Evolutionary conservation across 92 coral and sea anemone species (phyloP), one percentile per base, ranked within the genome.

Genomic region (Virgularia gustaviana): DNA sequence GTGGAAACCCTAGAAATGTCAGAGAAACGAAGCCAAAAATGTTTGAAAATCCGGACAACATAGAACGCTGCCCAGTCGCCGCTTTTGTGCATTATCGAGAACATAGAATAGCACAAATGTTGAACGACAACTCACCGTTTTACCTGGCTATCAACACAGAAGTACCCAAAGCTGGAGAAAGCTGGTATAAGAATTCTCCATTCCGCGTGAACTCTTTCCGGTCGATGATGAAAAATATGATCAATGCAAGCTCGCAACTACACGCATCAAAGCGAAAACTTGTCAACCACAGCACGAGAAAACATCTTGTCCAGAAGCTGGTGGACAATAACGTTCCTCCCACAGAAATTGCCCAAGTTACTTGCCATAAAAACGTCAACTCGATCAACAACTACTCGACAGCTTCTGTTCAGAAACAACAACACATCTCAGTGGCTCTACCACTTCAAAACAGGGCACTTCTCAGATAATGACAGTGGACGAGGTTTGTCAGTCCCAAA

Each of bases 211-310:
- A 85, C 45, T 77, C 90, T 11, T 70, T 77, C 44, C 28, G 81
- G 51, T 49, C 62, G 33, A 76, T 81, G 78, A 27, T 77, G 51
- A 63, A 81, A 54, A 81, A 81, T 42, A 81, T 81, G 81, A 22
- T 59, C 42, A 39, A 15, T 39, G 41, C 18, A 44, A 54, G 30
- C 28, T 75, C 85, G 11, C 52, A 65, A 16, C 39, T 75, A 13
- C 58, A 80, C 19, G 45, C 8, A 39, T 44, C 85, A 51, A 80
- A 85, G 57, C 55, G 72, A 44, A 82, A 80, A 56, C 57, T 81
- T 2, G 80, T 81, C 12, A 81, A 85, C 52, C 89, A 85, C 83
- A 81, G 89, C 79, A 71, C 81, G 52, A 77, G 81, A 76, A 85
- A 85, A 61, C 86, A 75, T 42, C 55, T 80, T 80, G n/a, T n/a